phyloP scores from a whole-genome alignment of 2,797 vertebrate species.

The Parotocinclus haroldoi region DNA sequence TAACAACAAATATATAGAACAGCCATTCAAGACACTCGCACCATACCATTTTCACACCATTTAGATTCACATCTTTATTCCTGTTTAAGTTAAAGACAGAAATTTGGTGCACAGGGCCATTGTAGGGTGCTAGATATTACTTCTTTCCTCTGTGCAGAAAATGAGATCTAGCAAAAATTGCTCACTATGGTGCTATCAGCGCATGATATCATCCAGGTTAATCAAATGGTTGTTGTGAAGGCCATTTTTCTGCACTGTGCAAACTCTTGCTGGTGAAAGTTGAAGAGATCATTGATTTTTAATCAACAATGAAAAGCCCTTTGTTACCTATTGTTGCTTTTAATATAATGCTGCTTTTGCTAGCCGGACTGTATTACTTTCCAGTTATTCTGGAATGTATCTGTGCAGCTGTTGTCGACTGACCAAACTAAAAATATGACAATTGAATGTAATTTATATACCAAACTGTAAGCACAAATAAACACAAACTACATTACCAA shows the following conservation, averaged over 20 bases:
- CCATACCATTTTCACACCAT: slow-evolving; percentile 43
- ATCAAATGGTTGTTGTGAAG: slow-evolving; percentile 56
- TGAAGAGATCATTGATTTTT: slow-evolving; percentile 57
- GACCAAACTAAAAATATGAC: slow-evolving; percentile 19
- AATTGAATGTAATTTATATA: neutral
- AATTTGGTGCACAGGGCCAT: slow-evolving; percentile 51
- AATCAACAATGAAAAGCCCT: slow-evolving; percentile 54
- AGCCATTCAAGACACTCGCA: neutral
- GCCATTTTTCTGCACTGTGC: slow-evolving; percentile 46
- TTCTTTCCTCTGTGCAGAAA: slow-evolving; percentile 55
- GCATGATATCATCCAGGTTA: slow-evolving; percentile 56
- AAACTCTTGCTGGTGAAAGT: slow-evolving; percentile 45
- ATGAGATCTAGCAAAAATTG: slow-evolving; percentile 57
- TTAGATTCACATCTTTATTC: slow-evolving; percentile 60
- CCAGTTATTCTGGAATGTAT: slow-evolving; percentile 34
- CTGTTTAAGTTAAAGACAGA: slow-evolving; percentile 52
- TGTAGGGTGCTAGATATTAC: slow-evolving; percentile 48
- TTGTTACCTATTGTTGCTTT: slow-evolving; percentile 52
- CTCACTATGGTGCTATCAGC: slow-evolving; percentile 53
- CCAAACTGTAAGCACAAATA: too few relatives aligned
- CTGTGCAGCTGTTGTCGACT: slow-evolving; percentile 22
- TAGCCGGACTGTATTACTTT: slow-evolving; percentile 48
- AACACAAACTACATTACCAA: neutral
- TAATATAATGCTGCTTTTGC: slow-evolving; percentile 53
- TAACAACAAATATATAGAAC: slow-evolving; percentile 27